These are phyloP conservation scores for Clinocottus analis DNA, from an alignment of 2,113 vertebrate genomes.

Conservation along the genomic window DNA sequence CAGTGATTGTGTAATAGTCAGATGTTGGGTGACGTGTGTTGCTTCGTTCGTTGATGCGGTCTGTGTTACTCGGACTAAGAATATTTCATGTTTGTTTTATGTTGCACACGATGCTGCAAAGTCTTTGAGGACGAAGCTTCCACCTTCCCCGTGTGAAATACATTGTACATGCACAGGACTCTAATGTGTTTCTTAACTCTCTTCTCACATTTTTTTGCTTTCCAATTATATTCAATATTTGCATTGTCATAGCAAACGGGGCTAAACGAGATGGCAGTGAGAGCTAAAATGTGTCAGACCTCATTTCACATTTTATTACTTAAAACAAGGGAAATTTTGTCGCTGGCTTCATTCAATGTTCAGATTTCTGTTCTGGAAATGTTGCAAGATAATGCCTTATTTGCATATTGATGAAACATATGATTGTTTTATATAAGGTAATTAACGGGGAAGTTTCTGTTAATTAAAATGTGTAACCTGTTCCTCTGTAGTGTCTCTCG, in stretches of 20 bases:
- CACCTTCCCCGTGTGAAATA: background rate
- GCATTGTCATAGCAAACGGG: background rate
- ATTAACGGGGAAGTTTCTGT: background rate
- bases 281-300: background rate
- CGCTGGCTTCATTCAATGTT: no score
- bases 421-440: background rate
- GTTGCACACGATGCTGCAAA: background rate
- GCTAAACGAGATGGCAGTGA: slow-evolving; percentile 24
- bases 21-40: slow-evolving; percentile 11
- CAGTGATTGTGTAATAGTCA: slow-evolving; percentile 30
- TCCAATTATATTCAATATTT: background rate
- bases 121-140: background rate
- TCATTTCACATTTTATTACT: no score
- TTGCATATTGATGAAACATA: background rate
- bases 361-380: no score
- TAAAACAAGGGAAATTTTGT: no score
- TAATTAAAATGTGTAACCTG: no score
- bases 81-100: background rate
- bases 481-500: background rate
- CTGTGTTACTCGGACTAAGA: background rate
- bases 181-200: background rate
- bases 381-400: background rate
- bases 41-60: background rate
- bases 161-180: background rate
- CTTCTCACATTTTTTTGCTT: slow-evolving; percentile 21